Base-by-base conservation (phyloP, 2,113 vertebrate genomes). In the Archocentrus centrarchus region DNA sequence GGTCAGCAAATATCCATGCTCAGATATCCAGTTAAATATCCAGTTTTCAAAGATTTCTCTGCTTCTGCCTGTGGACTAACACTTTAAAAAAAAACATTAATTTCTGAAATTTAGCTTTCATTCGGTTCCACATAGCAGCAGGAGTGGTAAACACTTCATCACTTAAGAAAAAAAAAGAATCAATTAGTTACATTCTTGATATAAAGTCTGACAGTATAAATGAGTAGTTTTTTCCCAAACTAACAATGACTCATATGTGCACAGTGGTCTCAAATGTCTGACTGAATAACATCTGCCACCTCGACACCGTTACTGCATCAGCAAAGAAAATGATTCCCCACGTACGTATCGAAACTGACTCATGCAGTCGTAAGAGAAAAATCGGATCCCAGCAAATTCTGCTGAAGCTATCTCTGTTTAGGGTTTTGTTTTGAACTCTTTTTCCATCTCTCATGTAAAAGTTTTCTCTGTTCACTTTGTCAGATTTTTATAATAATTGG, bases 1-100 rank as follows among this genome's bases (percentile, higher is more conserved):
- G 91, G 95, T 92, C 95, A 94, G 93, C 92, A 95, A 94, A 95
- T 91, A 89, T 90, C 92, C 93, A 94, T 93, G 93, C 93, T 96
- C 90, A 91, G 89, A 92, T 88, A 91, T 94, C 90, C 93, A 90
- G 90, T 93, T 86, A 83, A 58, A 83, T 85, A 75, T 70, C 37
- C 37, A 39, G 37, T 39, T 39, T 86, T 91, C 63, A 82, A 91
- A 86, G 85, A 82, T 86, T 90, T 63, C 79, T 89, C 80, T 82
- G 75, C 41, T 87, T 88, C 86, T 89, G 90, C 87, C 70, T 87
- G 85, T 90, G 78, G 66, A 88, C 78, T 55, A 87, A 90, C 80
- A 68, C 64, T 70, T 68, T 24, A 24, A 24, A 24, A 82, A 55
- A 63, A 63, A 27, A 11, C 24, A 61, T 47, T n/a, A n/a, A n/a